Base-by-base conservation (phyloP, 2,888 invertebrate species). In the Leucophenga montana region DNA sequence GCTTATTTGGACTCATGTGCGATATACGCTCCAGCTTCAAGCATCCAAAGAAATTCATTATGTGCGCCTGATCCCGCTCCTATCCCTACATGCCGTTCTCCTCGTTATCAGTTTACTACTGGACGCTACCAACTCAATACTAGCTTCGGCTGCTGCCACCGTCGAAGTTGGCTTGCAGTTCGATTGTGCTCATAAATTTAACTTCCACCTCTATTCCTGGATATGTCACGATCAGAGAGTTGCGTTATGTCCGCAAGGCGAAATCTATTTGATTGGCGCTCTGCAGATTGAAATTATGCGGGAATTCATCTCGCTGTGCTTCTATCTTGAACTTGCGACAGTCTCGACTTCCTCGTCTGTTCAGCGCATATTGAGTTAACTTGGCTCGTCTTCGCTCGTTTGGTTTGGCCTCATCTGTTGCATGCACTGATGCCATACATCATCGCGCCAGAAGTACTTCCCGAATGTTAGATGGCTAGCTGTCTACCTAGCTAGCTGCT, bases 391-490 rank as follows among this genome's bases (percentile, higher is more conserved):
- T 57, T n/a, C 8, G 50, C 50, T 50, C 16, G 50, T 50, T 50
- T 18, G n/a, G 27, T 14, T 57, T 57, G n/a, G 57, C 31, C 57
- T 22, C 22, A 57, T 44, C 53, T 39, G 56, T 53, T 61, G 71
- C 71, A 68, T 71, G 71, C 68, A 54, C 65, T 59, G 31, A n/a
- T 46, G 69, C 69, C 56, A 71, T 71, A 64, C 64, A 69, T 69
- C 67, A 69, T 69, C 69, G 69, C 69, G 66, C 66, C 39, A 39
- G 71, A 39, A 65, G 53, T 66, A 68, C 64, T 57, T 50, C 50
- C 50, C 50, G 50, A 50, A 50, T 16, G 18, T 18, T n/a, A n/a
- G 50, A 16, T 50, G 18, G 39, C 39, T 27, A 4, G 27, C 27
- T 27, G 27, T 27, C 27, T 27, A 27, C 3, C 27, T 27, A 27